Evolutionary conservation across 23 tunicate genomes (phyloP), one percentile per base, ranked within the genome.

Genomic region (Oikopleura dioica): DNA sequence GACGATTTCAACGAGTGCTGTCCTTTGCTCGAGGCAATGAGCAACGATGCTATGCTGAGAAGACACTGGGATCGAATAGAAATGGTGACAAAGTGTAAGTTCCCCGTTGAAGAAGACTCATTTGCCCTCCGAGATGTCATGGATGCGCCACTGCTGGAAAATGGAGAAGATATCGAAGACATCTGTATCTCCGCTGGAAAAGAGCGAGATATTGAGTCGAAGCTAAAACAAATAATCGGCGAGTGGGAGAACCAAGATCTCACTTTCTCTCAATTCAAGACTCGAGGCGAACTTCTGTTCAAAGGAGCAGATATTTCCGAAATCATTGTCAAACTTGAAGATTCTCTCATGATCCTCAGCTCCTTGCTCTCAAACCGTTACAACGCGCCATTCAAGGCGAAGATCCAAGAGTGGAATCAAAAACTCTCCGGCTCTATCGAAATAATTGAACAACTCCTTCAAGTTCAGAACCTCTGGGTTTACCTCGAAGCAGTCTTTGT

Each of bases 401-500:
- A 94, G 75, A 94, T 94, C 38, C 99, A 94, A 79, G 36, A 78
- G 69, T 94, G 99, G 99, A 95, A 86, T 0, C 88, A 86, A 75
- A 94, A 94, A 69, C 77, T 94, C 38, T 94, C 99, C 28, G 87
- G 99, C 5, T 81, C 99, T 35, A 94, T 88, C 28, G 96, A 89
- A 59, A 89, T 89, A 37, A 89, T 89, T 51, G 96, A 89, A 82
- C 87, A 89, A 55, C 87, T 94, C 95, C 76, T 94, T 82, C 82
- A 79, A 2, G 89, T 84, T 36, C 99, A 94, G 76, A 94, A 94
- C 81, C 59, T 94, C 59, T 94, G 99, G 99, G 99, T 94, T 78
- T 94, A 94, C 69, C 59, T 94, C 51, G 99, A 94, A 77, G 99
- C 99, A 69, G 99, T 94, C 75, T 94, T 94, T 58, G 99, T 94